Base-by-base conservation (phyloP, 2,888 invertebrate species). In the Melieria omissa region DNA sequence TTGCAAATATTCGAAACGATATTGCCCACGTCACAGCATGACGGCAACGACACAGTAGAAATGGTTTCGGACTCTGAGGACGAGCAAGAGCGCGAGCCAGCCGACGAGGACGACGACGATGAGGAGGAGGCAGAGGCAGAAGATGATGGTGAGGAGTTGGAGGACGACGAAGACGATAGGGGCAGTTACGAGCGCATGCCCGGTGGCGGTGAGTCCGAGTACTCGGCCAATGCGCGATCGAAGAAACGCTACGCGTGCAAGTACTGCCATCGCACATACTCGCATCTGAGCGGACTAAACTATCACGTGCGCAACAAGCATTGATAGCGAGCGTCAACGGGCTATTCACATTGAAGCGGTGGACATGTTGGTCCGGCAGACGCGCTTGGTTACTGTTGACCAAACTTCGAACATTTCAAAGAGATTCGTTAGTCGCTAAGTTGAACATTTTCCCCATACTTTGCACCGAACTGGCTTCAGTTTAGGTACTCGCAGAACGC, bases 231-330 rank as follows among this genome's bases (percentile, higher is more conserved):
- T 29, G 29, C 29, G 29, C 29, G 29, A 29, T 29, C 29, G 29
- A 73, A 71, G 54, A 75, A 75, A 44, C 73, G 76, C 16, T 71
- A 75, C 29, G 58, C 71, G 10, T 79, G 79, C 46, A 76, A 76
- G 69, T 74, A 74, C 42, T 79, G 79, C 65, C 57, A 67, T 44
- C 75, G 75, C 10, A 66, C 73, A 4, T 79, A 77, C 73, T 76
- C 77, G 16, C 75, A 78, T 44, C 70, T 65, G 41, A 76, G 77
- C 69, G 79, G 78, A 6, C 65, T 79, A 65, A 78, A 77, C 64
- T 78, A 73, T 71, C 79, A 79, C 61, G 70, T 79, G 52, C 69
- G 75, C 8, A 75, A 73, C 66, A 79, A 78, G 29, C 78, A 79
- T 76, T 63, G 54, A 47, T 60, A 60, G 60, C 61, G 52, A 66